These are phyloP conservation scores for Pedionomus torquatus DNA, from an alignment of 2,113 vertebrate genomes.

Conservation along the genomic window DNA sequence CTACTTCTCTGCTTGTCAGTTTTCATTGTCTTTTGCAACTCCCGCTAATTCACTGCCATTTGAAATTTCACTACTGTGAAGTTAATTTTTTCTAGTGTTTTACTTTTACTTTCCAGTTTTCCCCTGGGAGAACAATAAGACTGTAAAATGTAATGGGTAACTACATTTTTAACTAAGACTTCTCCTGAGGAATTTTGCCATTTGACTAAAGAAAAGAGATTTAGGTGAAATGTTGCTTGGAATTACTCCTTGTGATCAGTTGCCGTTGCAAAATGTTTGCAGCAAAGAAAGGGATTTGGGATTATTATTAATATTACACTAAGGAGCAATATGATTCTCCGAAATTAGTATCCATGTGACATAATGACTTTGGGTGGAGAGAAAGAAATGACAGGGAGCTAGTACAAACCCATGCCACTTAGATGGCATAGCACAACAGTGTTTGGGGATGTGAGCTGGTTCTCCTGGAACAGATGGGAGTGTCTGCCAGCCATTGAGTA, in stretches of 20 bases:
- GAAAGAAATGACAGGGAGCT: background rate
- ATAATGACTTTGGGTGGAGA: background rate
- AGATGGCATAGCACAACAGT: accelerated
- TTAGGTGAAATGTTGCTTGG: background rate
- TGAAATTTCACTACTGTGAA: background rate
- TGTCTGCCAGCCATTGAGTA: accelerated
- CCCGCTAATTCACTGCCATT: background rate
- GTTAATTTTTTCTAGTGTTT: background rate
- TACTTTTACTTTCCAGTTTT: background rate
- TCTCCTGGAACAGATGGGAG: background rate
- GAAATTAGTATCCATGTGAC: background rate
- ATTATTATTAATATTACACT: background rate
- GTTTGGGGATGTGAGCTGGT: accelerated
- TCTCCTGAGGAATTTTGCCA: background rate
- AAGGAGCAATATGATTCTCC: background rate
- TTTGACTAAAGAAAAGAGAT: background rate
- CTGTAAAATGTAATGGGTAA: background rate
- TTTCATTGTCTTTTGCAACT: background rate
- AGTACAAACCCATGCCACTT: background rate
- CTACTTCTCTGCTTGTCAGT: background rate
- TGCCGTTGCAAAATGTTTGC: background rate
- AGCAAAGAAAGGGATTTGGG: background rate
- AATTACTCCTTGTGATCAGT: background rate
- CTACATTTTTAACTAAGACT: background rate
- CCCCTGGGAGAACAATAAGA: background rate